phyloP scores from a whole-genome alignment of 2,113 vertebrate species.

The Malurus alboscapulatus region DNA sequence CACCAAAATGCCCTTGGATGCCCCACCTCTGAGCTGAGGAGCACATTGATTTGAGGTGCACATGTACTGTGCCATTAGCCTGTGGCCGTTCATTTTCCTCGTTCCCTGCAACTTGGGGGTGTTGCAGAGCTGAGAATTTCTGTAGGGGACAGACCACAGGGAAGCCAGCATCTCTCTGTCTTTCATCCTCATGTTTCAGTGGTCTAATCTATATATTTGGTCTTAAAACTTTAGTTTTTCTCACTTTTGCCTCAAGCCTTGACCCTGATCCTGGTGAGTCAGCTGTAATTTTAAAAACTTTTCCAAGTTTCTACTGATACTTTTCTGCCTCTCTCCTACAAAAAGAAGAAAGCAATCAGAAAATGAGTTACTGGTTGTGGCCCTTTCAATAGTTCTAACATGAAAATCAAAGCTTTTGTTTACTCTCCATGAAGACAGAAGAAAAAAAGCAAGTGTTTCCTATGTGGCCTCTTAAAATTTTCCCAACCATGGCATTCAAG shows the following conservation, averaged over 20 bases:
- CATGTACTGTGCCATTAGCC: neutral
- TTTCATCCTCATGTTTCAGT: neutral
- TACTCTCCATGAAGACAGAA: neutral
- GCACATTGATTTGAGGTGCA: neutral
- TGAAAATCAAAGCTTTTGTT: neutral
- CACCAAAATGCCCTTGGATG: neutral
- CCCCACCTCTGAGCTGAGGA: fast-evolving
- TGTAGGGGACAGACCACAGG: neutral
- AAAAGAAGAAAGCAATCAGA: neutral
- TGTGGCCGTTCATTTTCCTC: neutral
- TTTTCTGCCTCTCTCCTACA: neutral
- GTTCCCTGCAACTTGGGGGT: fast-evolving
- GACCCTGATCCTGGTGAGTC: neutral
- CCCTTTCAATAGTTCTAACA: neutral
- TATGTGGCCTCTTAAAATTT: neutral
- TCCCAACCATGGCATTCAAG: neutral
- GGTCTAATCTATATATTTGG: neutral
- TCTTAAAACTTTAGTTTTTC: neutral
- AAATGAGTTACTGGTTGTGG: neutral
- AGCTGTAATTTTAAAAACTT: neutral
- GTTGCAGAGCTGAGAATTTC: neutral
- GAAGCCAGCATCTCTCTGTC: neutral
- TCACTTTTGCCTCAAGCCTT: neutral
- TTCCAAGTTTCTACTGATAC: neutral
- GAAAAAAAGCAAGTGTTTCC: neutral